These are phyloP conservation scores for Calameuta pallipes DNA, from an alignment of 2,888 invertebrate genomes.

Conservation along the genomic window DNA sequence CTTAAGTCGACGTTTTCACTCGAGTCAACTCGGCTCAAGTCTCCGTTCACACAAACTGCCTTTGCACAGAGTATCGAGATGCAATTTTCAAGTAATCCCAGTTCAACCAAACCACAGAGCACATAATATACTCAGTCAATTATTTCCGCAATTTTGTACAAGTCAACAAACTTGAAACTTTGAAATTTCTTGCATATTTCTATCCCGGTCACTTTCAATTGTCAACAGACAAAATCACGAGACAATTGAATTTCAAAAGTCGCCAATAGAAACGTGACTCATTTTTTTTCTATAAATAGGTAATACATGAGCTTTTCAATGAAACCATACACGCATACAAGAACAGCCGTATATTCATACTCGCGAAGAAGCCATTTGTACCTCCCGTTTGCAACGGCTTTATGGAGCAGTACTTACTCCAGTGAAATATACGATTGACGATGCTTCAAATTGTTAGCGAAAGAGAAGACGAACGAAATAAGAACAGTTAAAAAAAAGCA, in stretches of 20 bases:
- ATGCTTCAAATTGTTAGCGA: not conserved
- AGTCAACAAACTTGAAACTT: not conserved
- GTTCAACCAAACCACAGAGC: not conserved
- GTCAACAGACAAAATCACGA: not conserved
- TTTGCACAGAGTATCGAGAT: not conserved
- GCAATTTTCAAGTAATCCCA: not conserved
- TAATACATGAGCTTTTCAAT: not conserved
- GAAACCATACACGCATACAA: not conserved
- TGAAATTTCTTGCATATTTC: no score
- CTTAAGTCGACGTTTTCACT: not conserved
- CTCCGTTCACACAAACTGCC: not conserved
- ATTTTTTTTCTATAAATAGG: not conserved
- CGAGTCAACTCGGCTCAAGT: not conserved
- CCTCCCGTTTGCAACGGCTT: not conserved
- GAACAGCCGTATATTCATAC: not conserved
- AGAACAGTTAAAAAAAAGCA: not conserved
- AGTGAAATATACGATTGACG: not conserved
- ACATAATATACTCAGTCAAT: not conserved
- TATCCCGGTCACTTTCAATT: no score
- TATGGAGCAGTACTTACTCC: not conserved
- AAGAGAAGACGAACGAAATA: not conserved
- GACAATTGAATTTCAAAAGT: not conserved
- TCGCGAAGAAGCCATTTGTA: not conserved
- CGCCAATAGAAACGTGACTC: not conserved
- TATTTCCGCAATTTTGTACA: not conserved